Conservation (phyloP, 2,797 vertebrate genomes). For the Epinephelus coioides region DNA sequence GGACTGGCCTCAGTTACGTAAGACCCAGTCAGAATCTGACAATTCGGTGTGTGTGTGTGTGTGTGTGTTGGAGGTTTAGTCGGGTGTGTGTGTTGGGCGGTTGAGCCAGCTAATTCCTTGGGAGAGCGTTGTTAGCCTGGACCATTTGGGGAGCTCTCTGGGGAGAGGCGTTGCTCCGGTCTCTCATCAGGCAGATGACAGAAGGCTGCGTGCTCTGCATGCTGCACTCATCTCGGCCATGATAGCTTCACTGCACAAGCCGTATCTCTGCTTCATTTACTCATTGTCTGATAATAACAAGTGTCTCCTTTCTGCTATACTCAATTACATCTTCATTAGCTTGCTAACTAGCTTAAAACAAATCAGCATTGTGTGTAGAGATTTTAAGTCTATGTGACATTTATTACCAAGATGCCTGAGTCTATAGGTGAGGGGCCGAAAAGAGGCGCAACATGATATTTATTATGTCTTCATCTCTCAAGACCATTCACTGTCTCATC, state of each 20-base stretch:
- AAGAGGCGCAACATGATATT: conserved; percentile 53
- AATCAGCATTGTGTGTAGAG: conserved; percentile 60
- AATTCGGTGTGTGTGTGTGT: conserved; percentile 28
- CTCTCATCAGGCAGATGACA: conserved; percentile 80
- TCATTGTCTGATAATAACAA: conserved; percentile 80
- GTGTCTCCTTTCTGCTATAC: conserved; percentile 77
- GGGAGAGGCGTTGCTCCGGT: conserved; percentile 66
- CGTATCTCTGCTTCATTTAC: conserved; percentile 81
- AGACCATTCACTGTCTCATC: conserved; percentile 63
- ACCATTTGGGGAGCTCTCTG: conserved; percentile 74
- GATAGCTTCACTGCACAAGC: conserved; percentile 67
- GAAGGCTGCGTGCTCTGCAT: conserved; percentile 72
- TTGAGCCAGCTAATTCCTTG: conserved; percentile 74
- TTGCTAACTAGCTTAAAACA: conserved; percentile 74
- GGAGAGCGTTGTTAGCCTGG: conserved; percentile 73
- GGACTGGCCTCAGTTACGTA: conserved; percentile 54
- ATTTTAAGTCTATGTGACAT: conserved; percentile 75
- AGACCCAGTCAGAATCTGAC: conserved; percentile 48
- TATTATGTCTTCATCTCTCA: conserved; percentile 69
- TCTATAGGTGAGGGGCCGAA: conserved; percentile 59
- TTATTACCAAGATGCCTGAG: conserved; percentile 65
- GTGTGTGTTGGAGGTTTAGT: conserved; percentile 6
- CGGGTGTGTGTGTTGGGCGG: conserved; percentile 28
- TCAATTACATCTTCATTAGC: conserved; percentile 83
- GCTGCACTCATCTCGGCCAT: conserved; percentile 63